These are phyloP conservation scores for Pempheris klunzingeri DNA, from an alignment of 2,797 vertebrate species.

Conservation along the genomic window DNA sequence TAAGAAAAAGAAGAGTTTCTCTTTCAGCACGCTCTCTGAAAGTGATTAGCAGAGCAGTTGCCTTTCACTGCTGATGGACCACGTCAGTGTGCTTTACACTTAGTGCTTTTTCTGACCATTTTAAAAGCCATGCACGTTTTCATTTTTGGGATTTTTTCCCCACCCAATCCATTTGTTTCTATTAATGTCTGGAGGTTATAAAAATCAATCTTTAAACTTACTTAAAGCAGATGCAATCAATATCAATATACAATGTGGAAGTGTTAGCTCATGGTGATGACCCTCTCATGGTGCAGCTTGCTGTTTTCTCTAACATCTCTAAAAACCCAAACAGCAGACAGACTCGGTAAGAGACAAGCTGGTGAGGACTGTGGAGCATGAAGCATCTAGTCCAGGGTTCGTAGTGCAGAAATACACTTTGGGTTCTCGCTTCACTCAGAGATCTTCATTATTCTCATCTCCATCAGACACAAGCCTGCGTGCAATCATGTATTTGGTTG, in stretches of 20 bases:
- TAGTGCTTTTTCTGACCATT: not conserved
- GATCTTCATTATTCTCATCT: too few relatives aligned
- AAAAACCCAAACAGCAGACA: too few relatives aligned
- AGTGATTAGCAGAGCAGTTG: not conserved
- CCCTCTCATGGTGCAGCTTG: too few relatives aligned
- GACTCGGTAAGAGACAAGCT: too few relatives aligned
- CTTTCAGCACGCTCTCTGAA: not conserved
- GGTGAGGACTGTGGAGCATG: too few relatives aligned
- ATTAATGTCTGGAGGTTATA: not conserved
- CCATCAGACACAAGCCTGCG: too few relatives aligned
- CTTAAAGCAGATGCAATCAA: not conserved
- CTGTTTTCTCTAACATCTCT: too few relatives aligned
- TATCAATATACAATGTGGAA: too few relatives aligned
- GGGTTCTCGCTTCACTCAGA: too few relatives aligned
- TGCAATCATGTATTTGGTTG: too few relatives aligned
- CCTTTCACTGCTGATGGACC: not conserved
- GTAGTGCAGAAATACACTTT: too few relatives aligned
- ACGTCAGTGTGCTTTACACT: not conserved
- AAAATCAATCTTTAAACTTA: not conserved
- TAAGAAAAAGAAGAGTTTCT: not conserved
- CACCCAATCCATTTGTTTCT: not conserved
- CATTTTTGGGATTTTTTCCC: not conserved
- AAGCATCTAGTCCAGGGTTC: too few relatives aligned
- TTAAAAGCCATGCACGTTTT: not conserved
- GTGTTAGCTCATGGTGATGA: not conserved